Evolutionary conservation across 2,888 invertebrate species (phyloP).

Genomic region (Hymenopus coronatus): DNA sequence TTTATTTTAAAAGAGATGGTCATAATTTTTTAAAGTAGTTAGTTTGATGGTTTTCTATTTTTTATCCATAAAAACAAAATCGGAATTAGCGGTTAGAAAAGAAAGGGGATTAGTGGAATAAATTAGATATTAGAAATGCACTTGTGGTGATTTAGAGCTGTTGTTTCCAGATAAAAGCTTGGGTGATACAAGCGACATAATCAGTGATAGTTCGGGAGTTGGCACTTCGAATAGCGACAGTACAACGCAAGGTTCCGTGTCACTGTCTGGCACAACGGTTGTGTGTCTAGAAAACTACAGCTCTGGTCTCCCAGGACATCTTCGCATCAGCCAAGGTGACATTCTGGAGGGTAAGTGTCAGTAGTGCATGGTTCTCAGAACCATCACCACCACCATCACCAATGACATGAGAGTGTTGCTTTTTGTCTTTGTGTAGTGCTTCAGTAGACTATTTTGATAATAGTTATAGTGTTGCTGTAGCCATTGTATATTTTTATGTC

Average conservation of each 20-base stretch:
- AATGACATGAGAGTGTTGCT: no score
- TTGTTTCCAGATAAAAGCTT: conserved; percentile 77
- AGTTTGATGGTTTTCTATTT: background rate
- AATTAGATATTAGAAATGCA: background rate
- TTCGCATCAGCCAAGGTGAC: conserved; percentile 82
- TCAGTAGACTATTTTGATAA: no score
- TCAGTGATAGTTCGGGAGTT: conserved; percentile 89
- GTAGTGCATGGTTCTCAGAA: no score
- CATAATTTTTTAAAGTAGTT: background rate
- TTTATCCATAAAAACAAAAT: background rate
- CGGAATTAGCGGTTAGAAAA: background rate
- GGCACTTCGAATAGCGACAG: conserved; percentile 87
- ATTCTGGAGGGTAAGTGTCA: conserved; percentile 74
- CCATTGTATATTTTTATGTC: no score
- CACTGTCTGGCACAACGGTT: conserved; percentile 77
- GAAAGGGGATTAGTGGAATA: background rate
- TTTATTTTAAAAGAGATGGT: background rate
- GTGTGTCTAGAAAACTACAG: conserved; percentile 82
- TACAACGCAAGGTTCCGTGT: conserved; percentile 65
- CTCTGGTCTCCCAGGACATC: conserved; percentile 69
- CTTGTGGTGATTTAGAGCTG: background rate
- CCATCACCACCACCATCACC: no score
- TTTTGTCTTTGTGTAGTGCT: no score
- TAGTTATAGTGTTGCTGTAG: no score
- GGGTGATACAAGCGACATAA: conserved; percentile 86